phyloP scores from a whole-genome alignment of 2,113 vertebrate species.

The Lepus europaeus region DNA sequence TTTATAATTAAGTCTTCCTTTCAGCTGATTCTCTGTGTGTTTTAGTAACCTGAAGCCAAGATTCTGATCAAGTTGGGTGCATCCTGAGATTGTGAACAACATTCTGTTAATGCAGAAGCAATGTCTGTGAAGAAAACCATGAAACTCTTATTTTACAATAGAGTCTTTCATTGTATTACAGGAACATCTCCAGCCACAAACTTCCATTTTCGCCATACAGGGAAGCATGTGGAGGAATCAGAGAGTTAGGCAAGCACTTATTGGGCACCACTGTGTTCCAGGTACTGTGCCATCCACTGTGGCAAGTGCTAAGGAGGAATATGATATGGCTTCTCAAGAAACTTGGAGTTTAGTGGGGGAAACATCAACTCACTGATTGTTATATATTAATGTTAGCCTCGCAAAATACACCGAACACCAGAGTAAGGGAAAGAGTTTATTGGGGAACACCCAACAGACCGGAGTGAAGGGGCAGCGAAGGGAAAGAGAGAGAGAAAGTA shows the following conservation, averaged over 20 bases:
- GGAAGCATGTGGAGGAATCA: neutral
- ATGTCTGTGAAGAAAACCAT: neutral
- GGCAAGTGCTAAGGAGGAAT: neutral
- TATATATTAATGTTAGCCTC: no score
- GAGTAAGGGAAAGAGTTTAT: no score
- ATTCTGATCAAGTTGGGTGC: neutral
- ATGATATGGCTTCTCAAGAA: neutral
- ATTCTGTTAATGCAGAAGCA: conserved; percentile 5
- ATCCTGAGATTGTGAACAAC: neutral
- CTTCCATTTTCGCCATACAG: neutral
- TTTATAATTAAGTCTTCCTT: neutral
- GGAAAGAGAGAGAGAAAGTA: no score
- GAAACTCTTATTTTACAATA: neutral
- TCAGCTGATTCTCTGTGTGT: neutral
- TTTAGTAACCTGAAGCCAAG: neutral
- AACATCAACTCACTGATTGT: neutral
- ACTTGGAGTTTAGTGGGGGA: neutral
- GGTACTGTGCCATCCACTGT: no score
- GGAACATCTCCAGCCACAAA: neutral
- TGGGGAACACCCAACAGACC: no score
- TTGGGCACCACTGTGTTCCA: neutral
- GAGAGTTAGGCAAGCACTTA: neutral
- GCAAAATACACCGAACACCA: no score
- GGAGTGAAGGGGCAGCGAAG: no score
- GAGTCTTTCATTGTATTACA: neutral